A percentile compares a stretch with the other conserved stretches of the same genome.
Conservation (phyloP, 2,888 invertebrate species). For the Ephialtes manifestator region DNA sequence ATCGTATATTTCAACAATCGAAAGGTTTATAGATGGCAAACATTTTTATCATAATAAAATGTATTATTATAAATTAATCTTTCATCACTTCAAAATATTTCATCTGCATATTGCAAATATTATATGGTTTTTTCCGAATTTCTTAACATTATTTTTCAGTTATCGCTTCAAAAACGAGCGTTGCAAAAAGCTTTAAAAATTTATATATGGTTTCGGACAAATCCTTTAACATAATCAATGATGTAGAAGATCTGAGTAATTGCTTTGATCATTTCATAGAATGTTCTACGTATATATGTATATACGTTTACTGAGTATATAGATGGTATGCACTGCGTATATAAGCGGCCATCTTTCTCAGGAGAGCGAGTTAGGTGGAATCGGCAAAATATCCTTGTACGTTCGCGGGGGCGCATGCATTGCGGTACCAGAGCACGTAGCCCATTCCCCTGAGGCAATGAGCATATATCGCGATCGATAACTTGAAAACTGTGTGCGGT, state of each 20-base stretch:
- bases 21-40: too few relatives aligned
- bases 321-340: background rate
- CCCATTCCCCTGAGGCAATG: conserved; percentile 75
- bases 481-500: conserved; percentile 73
- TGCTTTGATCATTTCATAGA: background rate
- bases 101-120: too few relatives aligned
- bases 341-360: conserved; percentile 43
- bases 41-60: background rate
- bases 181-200: background rate
- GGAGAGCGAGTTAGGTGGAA: conserved; percentile 45
- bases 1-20: too few relatives aligned
- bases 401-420: conserved; percentile 72
- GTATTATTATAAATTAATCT: too few relatives aligned
- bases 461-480: conserved; percentile 79
- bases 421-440: conserved; percentile 79
- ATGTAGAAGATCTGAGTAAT: too few relatives aligned
- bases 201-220: background rate
- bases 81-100: too few relatives aligned
- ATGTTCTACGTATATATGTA: background rate
- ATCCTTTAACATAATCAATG: too few relatives aligned
- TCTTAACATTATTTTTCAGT: too few relatives aligned
- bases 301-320: background rate
- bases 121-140: too few relatives aligned
- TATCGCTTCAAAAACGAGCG: too few relatives aligned
- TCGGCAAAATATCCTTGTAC: conserved; percentile 63